Evolutionary conservation across 2,797 vertebrate genomes (phyloP).

Genomic region (Hoplostethus mediterraneus): DNA sequence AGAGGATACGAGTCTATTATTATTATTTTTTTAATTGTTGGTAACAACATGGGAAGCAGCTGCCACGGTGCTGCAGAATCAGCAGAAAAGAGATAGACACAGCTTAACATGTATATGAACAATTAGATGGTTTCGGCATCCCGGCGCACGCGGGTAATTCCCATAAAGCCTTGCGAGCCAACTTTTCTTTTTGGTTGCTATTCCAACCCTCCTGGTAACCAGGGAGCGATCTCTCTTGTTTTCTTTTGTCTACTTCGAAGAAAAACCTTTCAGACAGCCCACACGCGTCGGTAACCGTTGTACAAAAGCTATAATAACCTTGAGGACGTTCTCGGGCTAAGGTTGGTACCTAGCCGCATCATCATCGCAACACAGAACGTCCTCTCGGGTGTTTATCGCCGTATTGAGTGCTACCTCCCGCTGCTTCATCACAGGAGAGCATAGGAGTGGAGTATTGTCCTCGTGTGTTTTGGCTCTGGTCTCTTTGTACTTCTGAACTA

Average conservation of each 20-base stretch:
- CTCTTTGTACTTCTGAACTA: slow-evolving; percentile 67
- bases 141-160: slow-evolving; percentile 32
- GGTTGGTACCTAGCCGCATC: background rate
- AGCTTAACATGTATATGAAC: background rate
- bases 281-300: background rate
- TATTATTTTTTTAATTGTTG: background rate
- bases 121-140: background rate
- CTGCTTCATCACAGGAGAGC: slow-evolving; percentile 38
- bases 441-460: slow-evolving; percentile 3
- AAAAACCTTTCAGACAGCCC: background rate
- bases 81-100: slow-evolving; percentile 5
- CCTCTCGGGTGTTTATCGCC: slow-evolving; percentile 18
- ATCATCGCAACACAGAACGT: slow-evolving; percentile 41
- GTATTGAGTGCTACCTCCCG: slow-evolving; percentile 6
- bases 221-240: background rate
- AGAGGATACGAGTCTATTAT: slow-evolving; percentile 53
- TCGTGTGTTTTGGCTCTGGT: slow-evolving; percentile 32
- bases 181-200: background rate
- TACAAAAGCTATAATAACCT: background rate
- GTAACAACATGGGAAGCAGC: background rate
- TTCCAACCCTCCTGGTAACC: background rate
- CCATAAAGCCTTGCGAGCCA: slow-evolving; percentile 3
- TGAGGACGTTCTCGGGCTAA: background rate
- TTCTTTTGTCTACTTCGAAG: background rate
- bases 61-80: slow-evolving; percentile 20